A percentile compares a stretch with the other conserved stretches of the same genome.
phyloP scores from a whole-genome alignment of 2,797 vertebrate species.

The Antrozous pallidus region DNA sequence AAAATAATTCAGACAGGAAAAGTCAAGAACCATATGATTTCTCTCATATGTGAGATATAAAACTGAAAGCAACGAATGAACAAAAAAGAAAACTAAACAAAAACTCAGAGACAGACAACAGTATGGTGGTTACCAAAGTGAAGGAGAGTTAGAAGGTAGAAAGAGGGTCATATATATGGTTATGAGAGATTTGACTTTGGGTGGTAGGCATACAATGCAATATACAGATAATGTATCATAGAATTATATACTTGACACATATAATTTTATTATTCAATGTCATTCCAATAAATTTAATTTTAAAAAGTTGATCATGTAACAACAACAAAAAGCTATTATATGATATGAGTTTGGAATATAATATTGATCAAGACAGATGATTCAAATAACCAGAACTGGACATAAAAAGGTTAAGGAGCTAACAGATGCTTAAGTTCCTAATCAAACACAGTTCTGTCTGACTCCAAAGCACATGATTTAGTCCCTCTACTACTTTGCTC shows the following conservation, averaged over 20 bases:
- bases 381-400: neutral
- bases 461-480: neutral
- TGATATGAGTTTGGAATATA: neutral
- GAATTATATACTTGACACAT: neutral
- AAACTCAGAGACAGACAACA: neutral
- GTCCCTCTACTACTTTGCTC: neutral
- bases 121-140: neutral
- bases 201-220: neutral
- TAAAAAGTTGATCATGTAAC: neutral
- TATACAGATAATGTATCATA: neutral
- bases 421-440: accelerated
- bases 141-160: neutral
- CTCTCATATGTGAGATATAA: neutral
- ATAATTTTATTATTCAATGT: neutral
- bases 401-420: neutral
- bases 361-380: neutral
- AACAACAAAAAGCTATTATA: neutral
- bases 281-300: neutral
- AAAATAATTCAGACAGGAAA: neutral
- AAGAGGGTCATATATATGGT: neutral
- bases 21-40: neutral
- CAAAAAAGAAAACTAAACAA: neutral
- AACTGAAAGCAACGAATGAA: neutral
- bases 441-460: neutral
- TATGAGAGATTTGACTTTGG: neutral